Base-by-base conservation (phyloP, 2,797 vertebrate genomes). In the Epinephelus malabaricus region DNA sequence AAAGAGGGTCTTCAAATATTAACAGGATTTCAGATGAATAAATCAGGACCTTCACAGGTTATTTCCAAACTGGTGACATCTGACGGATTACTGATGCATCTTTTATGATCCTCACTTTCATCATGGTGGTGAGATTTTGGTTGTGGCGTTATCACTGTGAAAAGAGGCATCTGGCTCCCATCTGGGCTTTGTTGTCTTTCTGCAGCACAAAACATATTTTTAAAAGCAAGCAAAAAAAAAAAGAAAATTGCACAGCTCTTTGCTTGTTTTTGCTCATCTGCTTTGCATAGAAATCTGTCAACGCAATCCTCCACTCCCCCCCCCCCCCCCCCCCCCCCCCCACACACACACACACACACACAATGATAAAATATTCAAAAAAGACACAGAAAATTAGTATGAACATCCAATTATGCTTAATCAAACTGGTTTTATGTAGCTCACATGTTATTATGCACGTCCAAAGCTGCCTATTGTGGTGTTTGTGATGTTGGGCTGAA, bases 121-220 rank as follows among this genome's bases (percentile, higher is more conserved):
- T 83, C 79, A 50, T 5, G 3, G 59, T 15, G 66, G 56, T 40
- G 76, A 59, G 68, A 59, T 78, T 78, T 78, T 49, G 61, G 75
- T 75, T 69, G 70, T 66, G 21, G 83, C 27, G 51, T 80, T 85
- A 80, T 76, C 71, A 59, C 78, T 67, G 66, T 55, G 71, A 82
- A 73, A 76, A 70, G 78, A 82, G 65, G 27, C 89, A 76, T 76
- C 89, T 90, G 89, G 84, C 78, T 91, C 50, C 89, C 88, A 85
- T 86, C 83, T 91, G 83, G 83, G 45, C 66, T 85, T 83, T 72
- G 79, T 81, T 85, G 79, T 85, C 55, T 80, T 78, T 73, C 90
- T 92, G 85, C 51, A 85, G 87, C 68, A 86, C 53, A 87, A 83
- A 89, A 81, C 79, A 88, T 58, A 81, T 86, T 83, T 85, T 70